Evolutionary conservation across 2,888 invertebrate species (phyloP).

Genomic region (Brassicogethes aeneus): DNA sequence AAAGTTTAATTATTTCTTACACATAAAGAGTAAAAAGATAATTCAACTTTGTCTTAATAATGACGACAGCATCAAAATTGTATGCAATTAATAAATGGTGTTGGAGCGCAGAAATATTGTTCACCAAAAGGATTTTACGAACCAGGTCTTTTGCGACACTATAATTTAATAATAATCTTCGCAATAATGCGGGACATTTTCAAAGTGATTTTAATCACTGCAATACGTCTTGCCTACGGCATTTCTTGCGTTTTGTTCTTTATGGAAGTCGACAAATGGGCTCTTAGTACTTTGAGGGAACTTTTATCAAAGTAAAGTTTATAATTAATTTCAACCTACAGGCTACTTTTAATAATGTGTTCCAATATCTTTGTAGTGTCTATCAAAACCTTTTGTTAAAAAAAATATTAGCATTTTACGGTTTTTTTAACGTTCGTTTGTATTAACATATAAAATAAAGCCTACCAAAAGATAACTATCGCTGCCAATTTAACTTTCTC

Average conservation of each 20-base stretch:
- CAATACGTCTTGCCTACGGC: conserved; percentile 8
- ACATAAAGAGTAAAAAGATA: too few species aligned
- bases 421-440: neutral
- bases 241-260: conserved; percentile 9
- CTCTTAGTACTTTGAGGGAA: neutral
- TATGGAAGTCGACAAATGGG: conserved; percentile 7
- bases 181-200: conserved; percentile 7
- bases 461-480: too few species aligned
- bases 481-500: too few species aligned
- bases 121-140: neutral
- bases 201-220: conserved; percentile 12
- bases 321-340: conserved; percentile 14
- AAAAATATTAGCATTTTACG: neutral
- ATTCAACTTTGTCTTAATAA: too few species aligned
- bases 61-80: too few species aligned
- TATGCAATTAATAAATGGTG: neutral
- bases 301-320: conserved; percentile 14
- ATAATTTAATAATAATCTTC: neutral
- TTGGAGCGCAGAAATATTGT: neutral
- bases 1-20: too few species aligned
- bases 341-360: conserved; percentile 1
- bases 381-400: neutral
- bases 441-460: too few species aligned
- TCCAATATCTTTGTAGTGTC: neutral
- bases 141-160: neutral